Conservation (phyloP, 2,888 invertebrate genomes). For the Vannuccia rotundouncinata region DNA sequence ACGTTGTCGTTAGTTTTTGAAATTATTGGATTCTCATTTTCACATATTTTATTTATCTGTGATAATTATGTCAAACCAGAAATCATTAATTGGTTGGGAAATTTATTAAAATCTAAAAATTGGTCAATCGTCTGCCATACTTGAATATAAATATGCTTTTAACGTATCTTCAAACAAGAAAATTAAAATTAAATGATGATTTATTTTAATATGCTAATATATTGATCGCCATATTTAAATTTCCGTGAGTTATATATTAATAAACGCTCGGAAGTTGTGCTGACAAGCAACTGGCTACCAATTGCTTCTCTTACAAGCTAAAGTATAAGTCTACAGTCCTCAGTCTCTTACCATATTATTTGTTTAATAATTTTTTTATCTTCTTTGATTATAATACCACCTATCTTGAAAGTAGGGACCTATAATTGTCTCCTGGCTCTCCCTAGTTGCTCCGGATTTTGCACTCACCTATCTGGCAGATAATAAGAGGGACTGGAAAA, state of each 20-base stretch:
- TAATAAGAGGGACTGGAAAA: too few relatives aligned
- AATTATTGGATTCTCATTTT: not conserved
- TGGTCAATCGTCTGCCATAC: not conserved
- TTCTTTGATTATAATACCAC: too few relatives aligned
- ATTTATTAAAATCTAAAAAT: not conserved
- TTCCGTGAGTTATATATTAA: not conserved
- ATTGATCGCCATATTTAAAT: constrained; percentile 5
- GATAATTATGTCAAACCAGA: not conserved
- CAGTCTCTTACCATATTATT: too few relatives aligned
- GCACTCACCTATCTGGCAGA: too few relatives aligned
- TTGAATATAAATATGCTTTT: not conserved
- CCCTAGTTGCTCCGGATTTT: too few relatives aligned
- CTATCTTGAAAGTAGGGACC: too few relatives aligned
- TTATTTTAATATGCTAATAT: constrained; percentile 6
- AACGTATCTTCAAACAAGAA: not conserved
- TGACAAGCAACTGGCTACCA: too few relatives aligned
- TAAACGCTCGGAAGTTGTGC: too few relatives aligned
- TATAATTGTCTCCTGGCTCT: too few relatives aligned
- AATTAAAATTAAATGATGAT: constrained; percentile 10
- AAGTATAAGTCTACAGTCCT: too few relatives aligned
- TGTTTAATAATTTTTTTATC: too few relatives aligned
- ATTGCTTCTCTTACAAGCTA: too few relatives aligned
- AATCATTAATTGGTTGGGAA: not conserved
- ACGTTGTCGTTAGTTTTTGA: not conserved
- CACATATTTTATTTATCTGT: not conserved